Base-by-base conservation (phyloP, 2,888 invertebrate genomes). In the Acleris laterana region DNA sequence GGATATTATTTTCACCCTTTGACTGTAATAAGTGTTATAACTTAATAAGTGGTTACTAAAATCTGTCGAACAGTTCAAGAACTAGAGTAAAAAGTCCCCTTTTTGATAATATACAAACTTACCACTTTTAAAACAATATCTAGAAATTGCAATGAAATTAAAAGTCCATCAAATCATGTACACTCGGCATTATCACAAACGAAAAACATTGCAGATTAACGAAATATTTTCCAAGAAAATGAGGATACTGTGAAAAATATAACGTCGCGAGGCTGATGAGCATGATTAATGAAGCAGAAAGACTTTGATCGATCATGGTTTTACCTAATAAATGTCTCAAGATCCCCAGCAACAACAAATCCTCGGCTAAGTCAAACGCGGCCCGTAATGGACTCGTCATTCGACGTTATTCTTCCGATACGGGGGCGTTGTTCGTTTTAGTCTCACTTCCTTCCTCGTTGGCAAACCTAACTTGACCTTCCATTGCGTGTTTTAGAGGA, bases 221-320 rank as follows among this genome's bases (percentile, higher is more conserved):
- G 70, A 81, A 83, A 85, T 83, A 81, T 71, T 71, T 68, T 71
- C 64, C 52, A 79, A 81, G 81, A 84, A 88, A 85, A 85, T 80
- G 79, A 78, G 81, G 78, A 82, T 83, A 86, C 81, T 76, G 75
- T 81, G 80, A 80, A 84, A 89, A 85, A 85, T 83, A 84, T 84
- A 81, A 76, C 78, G 74, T 77, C 77, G 74, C 70, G 70, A 61
- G 68, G 67, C 79, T 90, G 87, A 90, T 89, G 88, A 89, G 87
- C 84, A 88, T 88, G 90, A 90, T 91, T 90, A 89, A 91, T 91
- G 90, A 90, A 88, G 75, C 83, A 80, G 82, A 87, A 88, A 85
- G 88, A 89, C 88, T 88, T 89, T 90, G 89, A 91, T 90, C 86
- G 89, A 91, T 90, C 85, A 82, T 80, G 87, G 84, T 88, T 88